Evolutionary conservation across 2,797 vertebrate genomes (phyloP), one percentile per base, ranked within the genome.

Genomic region (Takifugu ocellatus): DNA sequence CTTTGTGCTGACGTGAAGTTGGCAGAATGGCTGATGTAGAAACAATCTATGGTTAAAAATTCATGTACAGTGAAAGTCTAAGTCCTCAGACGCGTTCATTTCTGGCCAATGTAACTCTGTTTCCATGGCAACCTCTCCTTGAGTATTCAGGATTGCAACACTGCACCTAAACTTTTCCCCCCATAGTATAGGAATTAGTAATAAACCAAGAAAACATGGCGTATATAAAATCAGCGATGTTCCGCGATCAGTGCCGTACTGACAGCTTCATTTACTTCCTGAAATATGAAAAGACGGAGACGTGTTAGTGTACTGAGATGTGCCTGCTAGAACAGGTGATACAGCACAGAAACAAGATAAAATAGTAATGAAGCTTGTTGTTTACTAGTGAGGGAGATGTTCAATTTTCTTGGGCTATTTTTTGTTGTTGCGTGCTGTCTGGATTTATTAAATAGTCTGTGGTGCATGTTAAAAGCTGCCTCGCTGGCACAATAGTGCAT

Each of bases 41-140:
- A 87, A 90, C 83, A 89, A 89, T 88, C 77, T 74, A 75, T 77
- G 81, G 81, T 89, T 88, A 86, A 90, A 90, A 89, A 88, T 84
- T 76, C 76, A 89, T 90, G 86, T 91, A 90, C 85, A 90, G 85
- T 88, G 82, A 88, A 89, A 88, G 83, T 85, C 84, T 79, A 84
- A 86, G 87, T 88, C 87, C 86, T 90, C 81, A 83, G 86, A 88
- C 51, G 74, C 85, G 86, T 89, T 88, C 87, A 87, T 88, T 91
- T 87, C 85, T 88, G 85, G 87, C 88, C 89, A 88, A 82, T 90
- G 84, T 88, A 90, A 90, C 87, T 89, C 87, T 90, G 91, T 92
- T 91, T 92, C 91, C 89, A 91, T 88, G 86, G 88, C 83, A 91
- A 92, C 91, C 86, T 55, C 82, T 87, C 72, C 82, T 82, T 86